These are phyloP conservation scores for Parotia lawesii DNA, from an alignment of 2,113 vertebrate genomes.

Conservation along the genomic window DNA sequence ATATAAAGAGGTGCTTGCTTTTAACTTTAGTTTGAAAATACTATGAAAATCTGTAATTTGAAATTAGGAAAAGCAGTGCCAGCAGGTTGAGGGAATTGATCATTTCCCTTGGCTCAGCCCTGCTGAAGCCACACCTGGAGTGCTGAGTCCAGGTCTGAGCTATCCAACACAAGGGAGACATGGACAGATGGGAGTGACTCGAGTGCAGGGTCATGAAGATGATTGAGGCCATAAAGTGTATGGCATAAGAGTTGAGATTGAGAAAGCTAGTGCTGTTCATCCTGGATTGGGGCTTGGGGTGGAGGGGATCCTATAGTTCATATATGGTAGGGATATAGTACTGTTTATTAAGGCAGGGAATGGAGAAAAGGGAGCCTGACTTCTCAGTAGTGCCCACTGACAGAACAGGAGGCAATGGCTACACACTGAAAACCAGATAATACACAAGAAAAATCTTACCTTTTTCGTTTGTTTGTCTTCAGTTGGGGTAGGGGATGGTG, in stretches of 20 bases:
- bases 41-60: background rate
- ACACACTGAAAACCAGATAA: background rate
- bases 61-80: background rate
- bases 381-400: background rate
- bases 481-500: rapidly evolving
- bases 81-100: background rate
- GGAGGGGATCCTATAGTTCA: rapidly evolving
- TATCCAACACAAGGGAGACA: rapidly evolving
- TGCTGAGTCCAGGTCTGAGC: background rate
- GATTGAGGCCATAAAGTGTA: background rate
- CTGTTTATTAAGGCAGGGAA: too few species aligned
- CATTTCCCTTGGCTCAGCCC: background rate
- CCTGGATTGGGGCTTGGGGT: background rate
- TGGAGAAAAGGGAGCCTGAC: background rate
- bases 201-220: background rate
- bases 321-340: background rate
- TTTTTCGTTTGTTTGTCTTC: background rate
- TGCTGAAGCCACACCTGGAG: background rate
- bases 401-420: background rate
- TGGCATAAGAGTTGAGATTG: rapidly evolving
- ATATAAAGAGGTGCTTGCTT: background rate
- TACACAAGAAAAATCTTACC: background rate
- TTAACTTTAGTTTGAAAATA: background rate
- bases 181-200: background rate
- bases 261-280: background rate